These are phyloP conservation scores for Ormyrus nitidulus DNA, from an alignment of 2,888 invertebrate species.

Conservation along the genomic window DNA sequence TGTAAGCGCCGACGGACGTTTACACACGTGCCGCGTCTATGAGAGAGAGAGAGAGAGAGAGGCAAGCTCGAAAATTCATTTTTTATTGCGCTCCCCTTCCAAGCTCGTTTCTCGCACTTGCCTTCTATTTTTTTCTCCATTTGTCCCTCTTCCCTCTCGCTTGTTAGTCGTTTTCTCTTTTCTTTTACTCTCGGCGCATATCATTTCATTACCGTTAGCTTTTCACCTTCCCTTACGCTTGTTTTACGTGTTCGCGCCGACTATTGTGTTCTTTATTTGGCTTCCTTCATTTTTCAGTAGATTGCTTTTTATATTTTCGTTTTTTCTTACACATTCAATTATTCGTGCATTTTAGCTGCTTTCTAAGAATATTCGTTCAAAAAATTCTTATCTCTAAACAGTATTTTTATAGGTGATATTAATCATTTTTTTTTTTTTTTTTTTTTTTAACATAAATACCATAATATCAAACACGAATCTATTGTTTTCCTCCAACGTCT, in stretches of 20 bases:
- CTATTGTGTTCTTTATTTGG: no score
- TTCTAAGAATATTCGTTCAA: no score
- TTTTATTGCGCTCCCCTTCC: constrained; percentile 28
- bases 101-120: constrained; percentile 27
- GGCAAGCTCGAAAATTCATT: constrained; percentile 50
- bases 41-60: constrained; percentile 9
- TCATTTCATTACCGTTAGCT: constrained; percentile 11
- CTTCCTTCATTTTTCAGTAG: no score
- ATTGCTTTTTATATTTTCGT: no score
- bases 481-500: no score
- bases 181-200: neutral
- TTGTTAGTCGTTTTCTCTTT: neutral
- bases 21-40: constrained; percentile 50
- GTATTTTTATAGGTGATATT: no score
- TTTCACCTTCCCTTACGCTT: neutral
- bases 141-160: neutral
- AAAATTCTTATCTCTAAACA: no score
- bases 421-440: no score
- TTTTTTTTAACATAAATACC: no score
- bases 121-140: constrained; percentile 25
- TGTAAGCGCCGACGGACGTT: constrained; percentile 43
- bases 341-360: no score
- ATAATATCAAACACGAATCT: no score
- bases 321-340: no score
- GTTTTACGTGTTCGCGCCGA: neutral